These are phyloP conservation scores for Operophtera brumata DNA, from an alignment of 2,888 invertebrate genomes.

Conservation along the genomic window DNA sequence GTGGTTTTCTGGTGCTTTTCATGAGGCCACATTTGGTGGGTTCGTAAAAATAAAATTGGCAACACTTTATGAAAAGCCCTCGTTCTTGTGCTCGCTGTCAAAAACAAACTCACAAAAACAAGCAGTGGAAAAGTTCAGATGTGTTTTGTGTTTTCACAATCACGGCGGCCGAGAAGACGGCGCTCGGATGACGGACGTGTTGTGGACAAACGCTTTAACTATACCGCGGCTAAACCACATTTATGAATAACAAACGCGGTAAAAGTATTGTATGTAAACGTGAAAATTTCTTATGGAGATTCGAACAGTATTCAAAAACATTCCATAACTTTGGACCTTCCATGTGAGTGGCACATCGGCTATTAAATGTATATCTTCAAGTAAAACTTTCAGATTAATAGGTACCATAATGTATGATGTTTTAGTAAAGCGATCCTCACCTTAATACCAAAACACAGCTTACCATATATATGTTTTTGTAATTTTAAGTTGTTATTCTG, in stretches of 20 bases:
- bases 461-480: slow-evolving; percentile 75
- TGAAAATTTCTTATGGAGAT: slow-evolving; percentile 34
- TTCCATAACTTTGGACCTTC: slow-evolving; percentile 9
- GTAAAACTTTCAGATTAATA: slow-evolving; percentile 9
- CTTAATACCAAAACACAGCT: slow-evolving; percentile 80
- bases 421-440: slow-evolving; percentile 75
- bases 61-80: too few species aligned
- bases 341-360: background rate
- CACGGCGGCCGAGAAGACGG: too few species aligned
- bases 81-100: too few species aligned
- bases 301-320: slow-evolving; percentile 28
- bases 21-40: too few species aligned
- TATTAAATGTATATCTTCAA: slow-evolving; percentile 13
- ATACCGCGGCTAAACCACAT: too few species aligned
- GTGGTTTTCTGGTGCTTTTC: too few species aligned
- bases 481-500: slow-evolving; percentile 69
- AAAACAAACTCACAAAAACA: too few species aligned
- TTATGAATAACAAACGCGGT: slow-evolving; percentile 30
- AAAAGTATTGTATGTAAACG: slow-evolving; percentile 47
- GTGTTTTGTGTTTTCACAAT: too few species aligned
- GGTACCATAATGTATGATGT: slow-evolving; percentile 21
- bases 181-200: too few species aligned
- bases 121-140: too few species aligned
- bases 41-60: too few species aligned
- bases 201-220: too few species aligned